These are phyloP conservation scores for Zalophus californianus DNA, from an alignment of 2,797 vertebrate species.

Conservation along the genomic window DNA sequence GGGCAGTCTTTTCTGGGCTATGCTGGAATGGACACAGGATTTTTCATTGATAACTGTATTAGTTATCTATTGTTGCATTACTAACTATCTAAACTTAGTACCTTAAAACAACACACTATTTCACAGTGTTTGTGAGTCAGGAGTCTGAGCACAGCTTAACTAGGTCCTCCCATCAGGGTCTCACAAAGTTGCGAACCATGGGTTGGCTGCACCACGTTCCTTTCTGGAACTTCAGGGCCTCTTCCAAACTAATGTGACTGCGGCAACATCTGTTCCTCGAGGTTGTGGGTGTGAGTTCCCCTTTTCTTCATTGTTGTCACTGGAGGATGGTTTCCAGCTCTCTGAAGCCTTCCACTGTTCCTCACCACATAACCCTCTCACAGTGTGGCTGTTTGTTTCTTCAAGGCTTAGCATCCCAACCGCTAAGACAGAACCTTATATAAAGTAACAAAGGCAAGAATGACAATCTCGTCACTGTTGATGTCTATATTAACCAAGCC, in stretches of 20 bases:
- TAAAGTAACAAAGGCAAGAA: not conserved
- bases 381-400: not conserved
- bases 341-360: not conserved
- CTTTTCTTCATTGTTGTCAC: not conserved
- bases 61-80: not conserved
- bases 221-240: not conserved
- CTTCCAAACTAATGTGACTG: not conserved
- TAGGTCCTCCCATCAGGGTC: not conserved
- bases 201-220: not conserved
- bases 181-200: not conserved
- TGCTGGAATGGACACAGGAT: not conserved
- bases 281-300: not conserved
- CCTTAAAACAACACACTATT: not conserved
- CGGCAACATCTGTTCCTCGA: not conserved
- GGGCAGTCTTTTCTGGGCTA: not conserved
- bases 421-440: not conserved
- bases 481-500: not conserved
- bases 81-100: not conserved
- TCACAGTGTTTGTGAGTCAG: not conserved
- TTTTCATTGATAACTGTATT: not conserved
- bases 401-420: not conserved
- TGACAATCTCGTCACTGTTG: not conserved
- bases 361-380: not conserved
- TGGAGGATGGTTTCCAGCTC: not conserved
- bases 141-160: not conserved